Base-by-base conservation (phyloP, 2,888 invertebrate species). In the Acronicta aceris region DNA sequence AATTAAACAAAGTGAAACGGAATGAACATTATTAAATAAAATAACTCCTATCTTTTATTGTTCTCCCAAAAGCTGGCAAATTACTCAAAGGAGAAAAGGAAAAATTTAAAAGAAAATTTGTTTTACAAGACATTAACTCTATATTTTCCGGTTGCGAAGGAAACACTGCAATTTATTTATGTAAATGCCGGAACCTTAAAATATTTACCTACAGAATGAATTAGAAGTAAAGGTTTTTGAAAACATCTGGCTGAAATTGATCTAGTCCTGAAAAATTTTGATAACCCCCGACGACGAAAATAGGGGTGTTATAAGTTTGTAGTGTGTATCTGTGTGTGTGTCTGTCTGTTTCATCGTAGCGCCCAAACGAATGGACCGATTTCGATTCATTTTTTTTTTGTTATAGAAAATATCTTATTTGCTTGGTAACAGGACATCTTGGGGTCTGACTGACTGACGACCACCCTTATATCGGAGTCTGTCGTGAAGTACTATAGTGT, bases 141-240 rank as follows among this genome's bases (percentile, higher is more conserved):
- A 79, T 81, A 82, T 83, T 83, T 81, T 68, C 63, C 62, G 65
- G 74, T 77, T 74, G 74, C 66, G 65, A 73, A 77, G 81, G 49
- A 59, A 70, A 59, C 41, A 61, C 36, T 64, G 76, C 82, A 85
- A 86, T 88, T 67, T 86, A 85, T 86, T 86, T 84, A 83, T 80
- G 79, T 79, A 76, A 74, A 80, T 74, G 71, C 67, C 65, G 63
- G 63, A 65, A 71, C 65, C 72, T 65, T 46, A 46, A 57, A 52
- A 69, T 67, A 70, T 78, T 82, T 83, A 83, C 80, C 80, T 82
- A 65, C 59, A 68, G 51, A 51, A 60, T 69, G 65, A 76, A 73
- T 69, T 69, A 56, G 60, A 61, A 47, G 5, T n/a, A 38, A 30
- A 38, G 48, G 25, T 42, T 52, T 71, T 59, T 55, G 13, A 30